Evolutionary conservation across 2,797 vertebrate genomes (phyloP).

Genomic region (Poeciliopsis turneri): DNA sequence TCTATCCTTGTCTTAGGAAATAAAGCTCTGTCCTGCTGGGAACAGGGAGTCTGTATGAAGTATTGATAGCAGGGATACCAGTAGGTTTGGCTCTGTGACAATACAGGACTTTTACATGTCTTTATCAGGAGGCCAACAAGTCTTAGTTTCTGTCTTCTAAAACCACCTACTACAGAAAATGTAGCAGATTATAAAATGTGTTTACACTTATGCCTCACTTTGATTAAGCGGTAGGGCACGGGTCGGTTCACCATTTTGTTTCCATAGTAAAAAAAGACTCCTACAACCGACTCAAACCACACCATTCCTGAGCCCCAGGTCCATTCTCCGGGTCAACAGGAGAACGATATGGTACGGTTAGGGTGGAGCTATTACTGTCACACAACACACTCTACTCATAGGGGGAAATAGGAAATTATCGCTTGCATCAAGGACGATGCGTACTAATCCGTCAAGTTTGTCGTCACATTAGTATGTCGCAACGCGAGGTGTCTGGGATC

Average conservation of each 20-base stretch:
- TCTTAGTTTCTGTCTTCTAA: not conserved
- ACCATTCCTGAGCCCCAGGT: too few species aligned
- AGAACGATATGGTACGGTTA: not conserved
- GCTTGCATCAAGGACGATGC: not conserved
- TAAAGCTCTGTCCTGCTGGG: not conserved
- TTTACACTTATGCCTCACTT: not conserved
- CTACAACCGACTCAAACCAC: not conserved
- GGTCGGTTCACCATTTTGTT: too few species aligned
- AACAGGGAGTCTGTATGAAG: not conserved
- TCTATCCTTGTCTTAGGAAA: not conserved
- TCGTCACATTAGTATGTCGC: not conserved
- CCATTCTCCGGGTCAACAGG: not conserved
- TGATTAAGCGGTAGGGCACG: too few species aligned
- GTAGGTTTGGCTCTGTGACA: not conserved
- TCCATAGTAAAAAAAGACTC: not conserved
- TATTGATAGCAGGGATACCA: not conserved
- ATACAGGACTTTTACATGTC: not conserved
- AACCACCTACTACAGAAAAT: not conserved
- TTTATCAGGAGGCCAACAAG: not conserved
- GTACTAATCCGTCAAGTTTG: not conserved
- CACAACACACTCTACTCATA: not conserved
- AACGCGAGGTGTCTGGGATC: not conserved
- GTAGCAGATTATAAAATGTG: not conserved
- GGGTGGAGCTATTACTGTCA: not conserved
- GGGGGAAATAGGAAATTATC: not conserved